These are phyloP conservation scores for Papilio gigon DNA, from an alignment of 2,888 invertebrate species.

Conservation along the genomic window DNA sequence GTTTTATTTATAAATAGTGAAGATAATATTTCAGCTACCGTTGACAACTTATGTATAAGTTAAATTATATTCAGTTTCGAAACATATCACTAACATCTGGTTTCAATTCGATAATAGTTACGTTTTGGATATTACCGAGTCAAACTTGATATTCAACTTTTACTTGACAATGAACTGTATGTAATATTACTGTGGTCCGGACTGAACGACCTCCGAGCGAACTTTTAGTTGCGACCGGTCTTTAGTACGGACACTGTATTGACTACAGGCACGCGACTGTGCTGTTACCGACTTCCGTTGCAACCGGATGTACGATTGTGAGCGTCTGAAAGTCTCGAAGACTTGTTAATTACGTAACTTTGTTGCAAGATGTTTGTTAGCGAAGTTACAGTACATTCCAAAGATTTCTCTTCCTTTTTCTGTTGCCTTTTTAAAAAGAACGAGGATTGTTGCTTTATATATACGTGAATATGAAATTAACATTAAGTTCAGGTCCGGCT, in stretches of 20 bases:
- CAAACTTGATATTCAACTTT: conserved; percentile 55
- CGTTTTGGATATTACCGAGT: not conserved
- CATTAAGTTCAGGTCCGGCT: not conserved
- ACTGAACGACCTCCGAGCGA: conserved; percentile 55
- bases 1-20: not conserved
- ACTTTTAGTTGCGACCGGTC: conserved; percentile 44
- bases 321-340: conserved; percentile 42
- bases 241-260: conserved; percentile 32
- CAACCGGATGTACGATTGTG: conserved; percentile 52
- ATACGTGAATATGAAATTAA: not conserved
- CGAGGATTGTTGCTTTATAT: not conserved
- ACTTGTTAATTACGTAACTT: conserved; percentile 41
- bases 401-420: conserved; percentile 7
- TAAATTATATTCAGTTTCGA: not conserved
- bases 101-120: conserved; percentile 42
- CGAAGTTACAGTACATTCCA: conserved; percentile 15
- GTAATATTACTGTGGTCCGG: conserved; percentile 43
- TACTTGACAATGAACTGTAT: conserved; percentile 66
- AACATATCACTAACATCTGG: conserved; percentile 2
- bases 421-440: not conserved
- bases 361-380: conserved; percentile 25
- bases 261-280: conserved; percentile 59
- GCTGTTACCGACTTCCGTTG: conserved; percentile 73
- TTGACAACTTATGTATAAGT: not conserved
- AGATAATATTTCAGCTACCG: not conserved